These are phyloP conservation scores for Bufotes viridis DNA, from an alignment of 2,797 vertebrate species.

Conservation along the genomic window DNA sequence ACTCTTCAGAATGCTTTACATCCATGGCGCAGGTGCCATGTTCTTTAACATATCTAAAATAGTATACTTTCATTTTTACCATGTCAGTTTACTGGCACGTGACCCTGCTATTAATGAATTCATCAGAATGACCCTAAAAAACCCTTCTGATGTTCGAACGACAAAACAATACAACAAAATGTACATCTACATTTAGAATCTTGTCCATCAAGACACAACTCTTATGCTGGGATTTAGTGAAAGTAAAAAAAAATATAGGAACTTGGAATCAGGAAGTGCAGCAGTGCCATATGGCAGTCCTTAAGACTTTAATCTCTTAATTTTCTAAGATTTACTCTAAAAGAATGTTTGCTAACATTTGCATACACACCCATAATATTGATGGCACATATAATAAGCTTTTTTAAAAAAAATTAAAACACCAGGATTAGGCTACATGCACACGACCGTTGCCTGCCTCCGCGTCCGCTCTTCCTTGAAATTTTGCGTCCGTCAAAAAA, in stretches of 20 bases:
- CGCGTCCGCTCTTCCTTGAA: too few species aligned
- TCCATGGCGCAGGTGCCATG: too few species aligned
- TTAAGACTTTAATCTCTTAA: constrained; percentile 37
- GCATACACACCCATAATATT: constrained; percentile 23
- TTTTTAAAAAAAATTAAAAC: not conserved
- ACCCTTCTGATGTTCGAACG: not conserved
- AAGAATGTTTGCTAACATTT: constrained; percentile 29
- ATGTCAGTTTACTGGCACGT: not conserved
- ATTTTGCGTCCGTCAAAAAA: too few species aligned
- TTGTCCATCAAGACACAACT: constrained; percentile 2
- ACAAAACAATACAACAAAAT: not conserved
- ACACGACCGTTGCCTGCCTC: too few species aligned
- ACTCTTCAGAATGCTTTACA: too few species aligned
- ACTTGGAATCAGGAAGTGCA: constrained; percentile 18
- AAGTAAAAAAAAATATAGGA: constrained; percentile 15
- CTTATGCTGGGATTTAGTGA: constrained; percentile 2
- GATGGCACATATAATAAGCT: constrained; percentile 30
- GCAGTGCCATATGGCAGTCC: constrained; percentile 36
- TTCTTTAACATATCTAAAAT: too few species aligned
- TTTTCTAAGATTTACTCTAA: constrained; percentile 20
- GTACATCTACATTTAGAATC: constrained; percentile 28
- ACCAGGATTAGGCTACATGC: too few species aligned
- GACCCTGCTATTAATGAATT: not conserved
- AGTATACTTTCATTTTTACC: too few species aligned
- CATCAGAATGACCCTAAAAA: not conserved